Evolutionary conservation across 2,113 vertebrate genomes (phyloP), one percentile per base, ranked within the genome.

Genomic region (Campylorhamphus procurvoides): DNA sequence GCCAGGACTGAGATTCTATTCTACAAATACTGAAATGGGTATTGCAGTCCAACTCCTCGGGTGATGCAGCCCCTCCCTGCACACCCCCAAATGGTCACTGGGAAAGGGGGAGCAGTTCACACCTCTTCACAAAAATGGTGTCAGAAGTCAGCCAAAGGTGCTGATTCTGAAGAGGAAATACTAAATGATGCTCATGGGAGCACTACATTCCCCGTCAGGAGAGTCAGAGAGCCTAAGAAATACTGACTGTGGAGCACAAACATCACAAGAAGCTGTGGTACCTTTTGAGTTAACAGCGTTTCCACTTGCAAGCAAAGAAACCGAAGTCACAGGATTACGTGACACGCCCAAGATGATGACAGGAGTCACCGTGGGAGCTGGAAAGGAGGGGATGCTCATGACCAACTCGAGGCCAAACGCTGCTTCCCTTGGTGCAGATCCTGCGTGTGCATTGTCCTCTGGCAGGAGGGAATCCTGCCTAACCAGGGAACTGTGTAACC

Each of bases 371-470:
- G 44, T 8, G 40, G 44, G 72, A 60, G 72, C 44, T 72, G 72
- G 24, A 14, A 84, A 83, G 14, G 55, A 77, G 31, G 16, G 33
- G 29, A 59, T 49, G 47, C 64, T 7, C 8, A 16, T 14, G 29
- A 62, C 83, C 47, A 78, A 0, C 49, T 53, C 2, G 1, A 39
- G 33, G 49, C 72, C 47, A 10, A 2, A 2, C 2, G n/a, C 29
- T 25, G 14, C 14, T 50, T 59, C 14, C 66, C 42, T 31, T 10
- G 46, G 27, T 20, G 74, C 40, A n/a, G 40, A 27, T 3, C 10
- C 0, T 6, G 15, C 37, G 24, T 2, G 25, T 9, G 25, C 19
- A 4, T 2, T 27, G 53, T 3, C 52, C 68, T 84, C 29, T 5
- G 56, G 69, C 35, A 60, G 14, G 33, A 80, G 58, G n/a, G 17